A percentile compares a stretch with the other conserved stretches of the same genome.
Conservation (phyloP, 2,888 invertebrate species). For the Xanthia icteritia region DNA sequence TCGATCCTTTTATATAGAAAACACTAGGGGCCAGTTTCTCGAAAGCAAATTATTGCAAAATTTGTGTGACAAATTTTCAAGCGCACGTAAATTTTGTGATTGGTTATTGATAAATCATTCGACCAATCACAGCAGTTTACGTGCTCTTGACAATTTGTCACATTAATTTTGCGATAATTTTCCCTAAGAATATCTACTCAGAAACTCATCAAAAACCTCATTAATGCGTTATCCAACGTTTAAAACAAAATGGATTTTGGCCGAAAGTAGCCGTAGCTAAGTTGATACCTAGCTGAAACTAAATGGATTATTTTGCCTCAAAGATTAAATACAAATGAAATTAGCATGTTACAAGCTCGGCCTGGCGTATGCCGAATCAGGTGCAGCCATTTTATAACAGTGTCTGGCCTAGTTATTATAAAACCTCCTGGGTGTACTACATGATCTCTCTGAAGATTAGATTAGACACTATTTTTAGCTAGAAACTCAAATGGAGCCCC, state of each 20-base stretch:
- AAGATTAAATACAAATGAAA: constrained; percentile 36
- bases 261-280: background rate
- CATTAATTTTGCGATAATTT: too few relatives aligned
- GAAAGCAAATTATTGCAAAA: too few relatives aligned
- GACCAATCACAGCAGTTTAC: too few relatives aligned
- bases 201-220: background rate
- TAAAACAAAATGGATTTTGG: constrained; percentile 15
- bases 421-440: constrained; percentile 37
- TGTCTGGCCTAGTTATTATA: constrained; percentile 39
- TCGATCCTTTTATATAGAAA: too few relatives aligned
- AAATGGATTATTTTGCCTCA: constrained; percentile 22
- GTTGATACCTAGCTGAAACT: background rate
- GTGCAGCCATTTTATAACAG: constrained; percentile 34
- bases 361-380: constrained; percentile 27
- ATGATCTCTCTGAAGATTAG: constrained; percentile 21
- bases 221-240: background rate
- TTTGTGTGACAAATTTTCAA: too few relatives aligned
- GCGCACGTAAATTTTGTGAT: too few relatives aligned
- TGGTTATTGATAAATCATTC: too few relatives aligned
- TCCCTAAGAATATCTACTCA: too few relatives aligned
- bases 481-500: too few relatives aligned
- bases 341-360: constrained; percentile 30
- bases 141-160: too few relatives aligned
- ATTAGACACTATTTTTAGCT: too few relatives aligned
- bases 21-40: too few relatives aligned